Conservation (phyloP, 2,797 vertebrate genomes). For the Paedocypris micromegethes region DNA sequence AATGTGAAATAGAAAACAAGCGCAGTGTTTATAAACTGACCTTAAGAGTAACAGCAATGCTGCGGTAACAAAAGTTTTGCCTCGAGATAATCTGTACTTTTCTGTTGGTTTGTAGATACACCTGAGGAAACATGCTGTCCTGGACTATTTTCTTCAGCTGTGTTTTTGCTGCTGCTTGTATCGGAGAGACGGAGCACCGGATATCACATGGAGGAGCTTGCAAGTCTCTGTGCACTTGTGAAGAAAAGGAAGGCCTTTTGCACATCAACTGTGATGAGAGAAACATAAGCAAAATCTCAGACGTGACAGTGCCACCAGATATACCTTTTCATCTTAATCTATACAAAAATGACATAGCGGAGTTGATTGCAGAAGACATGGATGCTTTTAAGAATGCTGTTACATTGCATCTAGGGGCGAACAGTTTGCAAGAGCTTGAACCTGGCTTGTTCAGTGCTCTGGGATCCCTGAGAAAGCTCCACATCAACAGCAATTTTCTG, state of each 20-base stretch:
- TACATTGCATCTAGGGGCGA: conserved; percentile 91
- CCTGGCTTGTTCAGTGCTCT: conserved; percentile 87
- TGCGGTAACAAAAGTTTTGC: too few relatives aligned
- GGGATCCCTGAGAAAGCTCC: conserved; percentile 86
- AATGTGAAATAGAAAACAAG: too few relatives aligned
- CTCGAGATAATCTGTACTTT: conserved; percentile 13
- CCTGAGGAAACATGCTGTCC: conserved; percentile 74
- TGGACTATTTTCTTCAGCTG: conserved; percentile 74
- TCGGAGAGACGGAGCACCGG: conserved; percentile 69
- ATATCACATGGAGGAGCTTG: conserved; percentile 76
- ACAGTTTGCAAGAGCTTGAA: conserved; percentile 93
- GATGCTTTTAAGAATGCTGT: conserved; percentile 80
- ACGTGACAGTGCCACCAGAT: conserved; percentile 83
- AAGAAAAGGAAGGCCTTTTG: conserved; percentile 84
- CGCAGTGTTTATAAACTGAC: too few relatives aligned
- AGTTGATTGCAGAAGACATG: conserved; percentile 81
- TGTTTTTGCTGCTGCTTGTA: conserved; percentile 62
- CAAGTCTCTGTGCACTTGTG: conserved; percentile 83
- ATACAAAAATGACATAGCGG: conserved; percentile 87
- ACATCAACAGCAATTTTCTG: conserved; percentile 98
- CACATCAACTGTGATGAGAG: conserved; percentile 89
- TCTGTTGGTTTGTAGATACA: conserved; percentile 58
- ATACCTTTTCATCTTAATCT: conserved; percentile 89
- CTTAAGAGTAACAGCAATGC: too few relatives aligned
- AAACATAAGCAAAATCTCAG: conserved; percentile 83